These are phyloP conservation scores for Pseudochirops corinnae DNA, from an alignment of 2,797 vertebrate genomes.

Conservation along the genomic window DNA sequence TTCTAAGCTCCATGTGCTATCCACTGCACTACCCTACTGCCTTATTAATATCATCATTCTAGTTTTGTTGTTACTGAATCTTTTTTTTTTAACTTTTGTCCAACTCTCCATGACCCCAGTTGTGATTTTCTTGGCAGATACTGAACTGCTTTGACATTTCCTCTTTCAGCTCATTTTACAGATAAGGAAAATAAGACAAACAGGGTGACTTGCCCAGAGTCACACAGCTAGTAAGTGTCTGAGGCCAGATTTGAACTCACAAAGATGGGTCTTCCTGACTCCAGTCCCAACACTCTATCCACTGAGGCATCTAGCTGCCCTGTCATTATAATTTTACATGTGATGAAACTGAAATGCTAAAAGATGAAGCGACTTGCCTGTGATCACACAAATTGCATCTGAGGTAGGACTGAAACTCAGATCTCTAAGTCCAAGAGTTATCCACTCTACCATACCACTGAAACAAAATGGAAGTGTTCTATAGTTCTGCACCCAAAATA, in stretches of 20 bases:
- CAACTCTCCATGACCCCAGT: not conserved
- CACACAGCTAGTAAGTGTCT: not conserved
- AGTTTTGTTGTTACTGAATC: not conserved
- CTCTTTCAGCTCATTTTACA: too few relatives aligned
- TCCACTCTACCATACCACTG: not conserved
- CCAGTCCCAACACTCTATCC: not conserved
- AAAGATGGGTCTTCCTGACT: not conserved
- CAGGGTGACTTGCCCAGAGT: not conserved
- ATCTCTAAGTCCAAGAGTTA: not conserved
- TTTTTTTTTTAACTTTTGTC: not conserved
- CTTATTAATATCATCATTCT: not conserved
- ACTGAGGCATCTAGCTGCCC: not conserved
- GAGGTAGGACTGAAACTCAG: not conserved
- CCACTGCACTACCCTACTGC: not conserved
- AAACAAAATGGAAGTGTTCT: not conserved
- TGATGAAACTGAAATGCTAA: not conserved
- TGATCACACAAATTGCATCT: not conserved
- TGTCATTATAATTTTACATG: not conserved
- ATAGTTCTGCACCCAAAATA: not conserved
- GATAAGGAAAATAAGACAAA: not conserved
- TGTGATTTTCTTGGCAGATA: not conserved
- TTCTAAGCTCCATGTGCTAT: not conserved
- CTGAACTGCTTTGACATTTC: not conserved
- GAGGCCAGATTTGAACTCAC: not conserved
- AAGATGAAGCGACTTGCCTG: not conserved